Evolutionary conservation across 2,797 vertebrate genomes (phyloP).

Genomic region (Myoxocephalus aenaeus): DNA sequence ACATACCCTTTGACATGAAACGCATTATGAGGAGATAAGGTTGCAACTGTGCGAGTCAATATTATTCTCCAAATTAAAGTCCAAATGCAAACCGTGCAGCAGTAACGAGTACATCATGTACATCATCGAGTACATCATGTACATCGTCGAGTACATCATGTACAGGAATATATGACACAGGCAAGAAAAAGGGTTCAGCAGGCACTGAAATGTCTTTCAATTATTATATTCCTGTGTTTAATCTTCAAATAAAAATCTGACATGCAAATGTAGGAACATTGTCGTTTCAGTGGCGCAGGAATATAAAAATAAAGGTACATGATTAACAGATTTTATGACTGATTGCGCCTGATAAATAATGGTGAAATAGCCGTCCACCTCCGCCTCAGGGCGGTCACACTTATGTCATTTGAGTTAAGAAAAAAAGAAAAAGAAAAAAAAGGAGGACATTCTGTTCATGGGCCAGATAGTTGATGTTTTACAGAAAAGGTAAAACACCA

Average conservation of each 20-base stretch:
- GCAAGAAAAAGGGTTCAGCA: background rate
- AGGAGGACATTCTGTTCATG: background rate
- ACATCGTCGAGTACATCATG: too few species aligned
- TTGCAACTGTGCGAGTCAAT: background rate
- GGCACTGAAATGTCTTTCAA: background rate
- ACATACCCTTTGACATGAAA: conserved; percentile 30
- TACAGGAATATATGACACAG: background rate
- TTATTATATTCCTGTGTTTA: background rate
- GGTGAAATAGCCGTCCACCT: background rate
- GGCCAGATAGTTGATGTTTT: background rate
- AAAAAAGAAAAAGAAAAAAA: background rate
- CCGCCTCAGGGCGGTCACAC: background rate
- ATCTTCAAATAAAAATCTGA: background rate
- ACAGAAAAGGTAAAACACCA: background rate
- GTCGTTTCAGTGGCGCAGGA: background rate
- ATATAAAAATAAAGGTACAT: background rate
- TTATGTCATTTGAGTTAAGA: background rate
- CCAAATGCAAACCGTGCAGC: too few species aligned
- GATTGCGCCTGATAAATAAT: background rate
- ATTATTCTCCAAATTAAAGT: background rate
- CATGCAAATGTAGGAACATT: background rate
- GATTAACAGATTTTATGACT: background rate
- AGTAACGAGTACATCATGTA: background rate
- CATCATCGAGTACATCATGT: too few species aligned
- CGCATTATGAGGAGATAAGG: background rate